These are phyloP conservation scores for Podarcis lilfordi DNA, from an alignment of 2,797 vertebrate species.

Conservation along the genomic window DNA sequence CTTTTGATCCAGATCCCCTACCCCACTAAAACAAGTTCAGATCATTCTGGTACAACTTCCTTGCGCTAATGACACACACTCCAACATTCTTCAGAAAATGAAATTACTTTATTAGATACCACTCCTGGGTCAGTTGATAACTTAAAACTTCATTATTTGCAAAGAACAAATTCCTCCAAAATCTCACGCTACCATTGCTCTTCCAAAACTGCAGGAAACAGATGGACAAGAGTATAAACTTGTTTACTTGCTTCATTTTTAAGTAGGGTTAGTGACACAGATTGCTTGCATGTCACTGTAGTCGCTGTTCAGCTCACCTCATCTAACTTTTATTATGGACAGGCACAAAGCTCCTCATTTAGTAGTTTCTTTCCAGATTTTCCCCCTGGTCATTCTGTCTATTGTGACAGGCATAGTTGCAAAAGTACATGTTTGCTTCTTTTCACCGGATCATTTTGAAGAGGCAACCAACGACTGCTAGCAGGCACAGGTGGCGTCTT, in stretches of 20 bases:
- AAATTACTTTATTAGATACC: too few species aligned
- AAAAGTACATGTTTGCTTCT: neutral
- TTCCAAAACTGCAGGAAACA: neutral
- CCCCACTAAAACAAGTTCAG: neutral
- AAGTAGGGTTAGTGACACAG: neutral
- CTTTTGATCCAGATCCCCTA: neutral
- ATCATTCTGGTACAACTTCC: neutral
- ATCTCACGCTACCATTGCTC: neutral
- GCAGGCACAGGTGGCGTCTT: neutral
- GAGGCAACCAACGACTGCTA: neutral
- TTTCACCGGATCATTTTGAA: neutral
- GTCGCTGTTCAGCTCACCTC: neutral
- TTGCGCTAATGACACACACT: too few species aligned
- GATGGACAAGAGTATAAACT: neutral
- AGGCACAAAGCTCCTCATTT: neutral
- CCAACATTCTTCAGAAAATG: too few species aligned
- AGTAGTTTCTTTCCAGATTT: neutral
- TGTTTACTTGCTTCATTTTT: neutral
- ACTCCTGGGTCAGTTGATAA: too few species aligned
- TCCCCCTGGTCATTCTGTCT: too few species aligned
- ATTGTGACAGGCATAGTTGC: neutral
- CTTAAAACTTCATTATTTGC: too few species aligned
- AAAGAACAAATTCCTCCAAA: too few species aligned
- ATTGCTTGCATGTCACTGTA: too few species aligned
- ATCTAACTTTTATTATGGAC: neutral